These are phyloP conservation scores for Ephydatia muelleri DNA, from an alignment of 37 sponge, comb jelly and placozoan species.

Conservation along the genomic window DNA sequence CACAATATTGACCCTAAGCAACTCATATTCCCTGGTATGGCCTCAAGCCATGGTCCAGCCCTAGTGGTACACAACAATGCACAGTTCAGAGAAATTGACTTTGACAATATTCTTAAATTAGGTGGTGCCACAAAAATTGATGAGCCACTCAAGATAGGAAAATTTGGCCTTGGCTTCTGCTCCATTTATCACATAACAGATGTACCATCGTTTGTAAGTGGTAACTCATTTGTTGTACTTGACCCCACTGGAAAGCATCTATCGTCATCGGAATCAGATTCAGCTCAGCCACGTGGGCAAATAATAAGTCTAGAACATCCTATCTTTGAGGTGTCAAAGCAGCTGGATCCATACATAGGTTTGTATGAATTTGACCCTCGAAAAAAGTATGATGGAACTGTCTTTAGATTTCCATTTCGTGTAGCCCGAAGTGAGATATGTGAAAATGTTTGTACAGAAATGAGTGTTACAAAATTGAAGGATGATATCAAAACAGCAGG, in stretches of 20 bases:
- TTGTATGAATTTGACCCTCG: neutral
- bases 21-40: constrained; percentile 56
- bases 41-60: constrained; percentile 52
- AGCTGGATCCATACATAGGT: neutral
- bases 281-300: constrained; percentile 26
- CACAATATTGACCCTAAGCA: constrained; percentile 7
- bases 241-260: constrained; percentile 54
- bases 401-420: constrained; percentile 79
- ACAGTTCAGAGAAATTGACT: constrained; percentile 59
- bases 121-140: constrained; percentile 71
- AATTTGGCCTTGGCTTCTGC: constrained; percentile 74
- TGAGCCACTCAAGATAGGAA: constrained; percentile 51
- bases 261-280: neutral
- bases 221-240: constrained; percentile 44
- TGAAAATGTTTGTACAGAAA: constrained; percentile 21
- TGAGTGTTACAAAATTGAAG: neutral
- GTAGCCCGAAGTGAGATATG: constrained; percentile 30
- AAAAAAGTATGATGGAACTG: constrained; percentile 34
- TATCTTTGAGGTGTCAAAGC: neutral
- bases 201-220: constrained; percentile 57
- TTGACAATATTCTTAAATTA: constrained; percentile 65
- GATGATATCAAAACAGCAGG: neutral
- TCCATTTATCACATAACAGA: constrained; percentile 76
- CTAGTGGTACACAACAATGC: constrained; percentile 48
- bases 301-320: neutral